Evolutionary conservation across 2,113 vertebrate genomes (phyloP).

Genomic region (Glareola pratincola): DNA sequence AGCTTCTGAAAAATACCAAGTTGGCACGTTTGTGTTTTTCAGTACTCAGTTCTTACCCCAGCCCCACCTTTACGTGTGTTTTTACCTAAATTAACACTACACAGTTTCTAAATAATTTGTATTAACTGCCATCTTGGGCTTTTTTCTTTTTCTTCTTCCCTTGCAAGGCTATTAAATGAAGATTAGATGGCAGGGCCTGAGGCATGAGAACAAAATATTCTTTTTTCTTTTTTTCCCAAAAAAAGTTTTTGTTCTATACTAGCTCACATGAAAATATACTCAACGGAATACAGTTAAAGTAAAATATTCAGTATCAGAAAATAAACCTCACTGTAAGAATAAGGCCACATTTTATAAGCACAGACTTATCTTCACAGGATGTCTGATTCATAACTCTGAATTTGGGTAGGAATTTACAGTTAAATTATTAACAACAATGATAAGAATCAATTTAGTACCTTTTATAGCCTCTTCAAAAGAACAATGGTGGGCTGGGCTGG

Average conservation of each 20-base stretch:
- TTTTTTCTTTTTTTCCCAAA: neutral
- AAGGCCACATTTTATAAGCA: neutral
- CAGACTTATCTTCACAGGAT: neutral
- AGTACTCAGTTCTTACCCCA: neutral
- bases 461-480: constrained; percentile 93
- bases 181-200: neutral
- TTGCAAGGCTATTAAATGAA: neutral
- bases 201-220: neutral
- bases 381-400: neutral
- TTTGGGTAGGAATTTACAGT: constrained; percentile 15
- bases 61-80: neutral
- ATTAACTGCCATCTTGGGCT: neutral
- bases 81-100: neutral
- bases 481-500: constrained; percentile 89
- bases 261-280: neutral
- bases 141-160: neutral
- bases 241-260: neutral
- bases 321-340: neutral
- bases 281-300: neutral
- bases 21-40: fast-evolving
- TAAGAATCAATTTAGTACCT: constrained; percentile 80
- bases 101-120: neutral
- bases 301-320: neutral
- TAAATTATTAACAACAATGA: constrained; percentile 33
- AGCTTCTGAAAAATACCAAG: neutral